Conservation (phyloP, 2,797 vertebrate species). For the Xenopus petersii region DNA sequence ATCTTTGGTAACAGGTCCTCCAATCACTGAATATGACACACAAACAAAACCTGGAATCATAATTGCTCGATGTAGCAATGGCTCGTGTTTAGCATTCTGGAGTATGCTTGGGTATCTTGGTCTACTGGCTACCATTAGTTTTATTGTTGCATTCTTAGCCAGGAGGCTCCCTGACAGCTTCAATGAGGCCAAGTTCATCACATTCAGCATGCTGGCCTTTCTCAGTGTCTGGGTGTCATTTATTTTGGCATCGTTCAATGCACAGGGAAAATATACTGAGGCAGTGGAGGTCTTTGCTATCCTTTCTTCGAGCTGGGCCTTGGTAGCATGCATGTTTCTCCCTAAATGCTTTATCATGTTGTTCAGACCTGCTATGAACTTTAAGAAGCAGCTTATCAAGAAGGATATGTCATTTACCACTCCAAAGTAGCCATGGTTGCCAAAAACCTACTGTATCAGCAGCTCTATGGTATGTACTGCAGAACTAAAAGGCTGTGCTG, state of each 20-base stretch:
- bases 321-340: slow-evolving; percentile 11
- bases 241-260: slow-evolving; percentile 11
- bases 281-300: slow-evolving; percentile 20
- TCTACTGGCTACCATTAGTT: slow-evolving; percentile 35
- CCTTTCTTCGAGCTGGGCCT: slow-evolving; percentile 16
- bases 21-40: slow-evolving; percentile 12
- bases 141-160: slow-evolving; percentile 41
- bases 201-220: slow-evolving; percentile 34
- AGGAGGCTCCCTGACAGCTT: slow-evolving; percentile 23
- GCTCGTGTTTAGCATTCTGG: slow-evolving; percentile 22
- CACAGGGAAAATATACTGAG: slow-evolving; percentile 12
- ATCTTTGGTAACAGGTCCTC: slow-evolving; percentile 2
- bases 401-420: too few species aligned
- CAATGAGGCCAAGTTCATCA: slow-evolving; percentile 46
- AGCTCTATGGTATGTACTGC: too few species aligned
- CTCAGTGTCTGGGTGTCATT: slow-evolving; percentile 23
- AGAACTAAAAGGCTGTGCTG: too few species aligned
- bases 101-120: slow-evolving; percentile 36
- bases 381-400: neutral
- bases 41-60: slow-evolving; percentile 12
- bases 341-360: slow-evolving; percentile 20
- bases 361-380: slow-evolving; percentile 5
- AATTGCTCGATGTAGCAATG: slow-evolving; percentile 16
- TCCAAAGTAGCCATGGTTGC: too few species aligned
- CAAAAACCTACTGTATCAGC: too few species aligned